A percentile compares a stretch with the other conserved stretches of the same genome.
Evolutionary conservation across 1,140 invertebrate species (phyloP).

Genomic region (Colletes latitarsis): DNA sequence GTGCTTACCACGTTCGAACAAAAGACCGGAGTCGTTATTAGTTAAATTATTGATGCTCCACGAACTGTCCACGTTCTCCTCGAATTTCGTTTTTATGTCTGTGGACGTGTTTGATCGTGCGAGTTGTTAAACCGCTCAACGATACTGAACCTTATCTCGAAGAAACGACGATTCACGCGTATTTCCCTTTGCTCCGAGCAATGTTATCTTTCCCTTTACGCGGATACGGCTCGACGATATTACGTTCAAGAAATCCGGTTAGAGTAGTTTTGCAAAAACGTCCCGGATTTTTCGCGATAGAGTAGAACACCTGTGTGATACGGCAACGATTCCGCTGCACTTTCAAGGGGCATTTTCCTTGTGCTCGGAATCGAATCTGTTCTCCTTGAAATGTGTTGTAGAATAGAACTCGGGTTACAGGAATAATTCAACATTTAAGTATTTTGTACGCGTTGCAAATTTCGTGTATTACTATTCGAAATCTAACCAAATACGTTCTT

Average conservation of each 20-base stretch:
- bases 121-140: background rate
- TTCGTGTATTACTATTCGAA: no score
- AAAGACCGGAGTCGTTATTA: background rate
- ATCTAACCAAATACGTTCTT: no score
- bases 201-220: constrained; percentile 10
- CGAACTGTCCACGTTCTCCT: no score
- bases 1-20: background rate
- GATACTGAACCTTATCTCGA: background rate
- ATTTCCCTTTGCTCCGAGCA: background rate
- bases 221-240: background rate
- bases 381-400: background rate
- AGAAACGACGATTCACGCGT: no score
- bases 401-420: background rate
- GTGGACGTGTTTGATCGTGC: background rate
- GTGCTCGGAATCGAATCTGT: background rate
- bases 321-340: background rate
- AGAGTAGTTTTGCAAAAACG: background rate
- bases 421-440: no score
- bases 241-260: background rate
- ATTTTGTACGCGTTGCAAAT: no score
- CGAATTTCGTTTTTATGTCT: background rate
- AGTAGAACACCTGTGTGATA: background rate
- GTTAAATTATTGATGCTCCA: background rate
- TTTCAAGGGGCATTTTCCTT: background rate
- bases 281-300: background rate